phyloP scores from a whole-genome alignment of 30 jellyfish, hydroid and myxozoan genomes.

The Cassiopea andromeda region DNA sequence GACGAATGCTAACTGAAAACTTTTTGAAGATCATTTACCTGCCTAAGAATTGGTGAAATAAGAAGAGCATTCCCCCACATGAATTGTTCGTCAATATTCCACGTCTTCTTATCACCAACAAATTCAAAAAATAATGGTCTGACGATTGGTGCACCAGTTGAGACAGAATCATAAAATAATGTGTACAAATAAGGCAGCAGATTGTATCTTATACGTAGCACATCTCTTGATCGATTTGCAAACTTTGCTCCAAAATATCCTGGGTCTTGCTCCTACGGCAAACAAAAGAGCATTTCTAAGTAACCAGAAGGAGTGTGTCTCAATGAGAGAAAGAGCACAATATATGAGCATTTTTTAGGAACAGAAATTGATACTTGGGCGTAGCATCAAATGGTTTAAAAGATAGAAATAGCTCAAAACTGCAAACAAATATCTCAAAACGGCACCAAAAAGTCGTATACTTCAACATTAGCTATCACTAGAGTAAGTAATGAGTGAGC shows the following conservation, averaged over 20 bases:
- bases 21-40: constrained; percentile 83
- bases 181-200: constrained; percentile 91
- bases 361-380: too few species aligned
- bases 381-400: too few species aligned
- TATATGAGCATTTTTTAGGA: too few species aligned
- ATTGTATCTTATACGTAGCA: constrained; percentile 68
- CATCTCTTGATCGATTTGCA: constrained; percentile 65
- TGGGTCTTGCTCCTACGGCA: constrained; percentile 90
- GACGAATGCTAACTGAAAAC: too few species aligned
- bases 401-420: too few species aligned
- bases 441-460: too few species aligned
- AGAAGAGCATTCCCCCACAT: constrained; percentile 90
- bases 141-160: constrained; percentile 82
- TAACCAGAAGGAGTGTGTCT: too few species aligned
- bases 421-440: too few species aligned
- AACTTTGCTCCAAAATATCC: constrained; percentile 82
- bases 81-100: constrained; percentile 82
- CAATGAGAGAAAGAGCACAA: too few species aligned
- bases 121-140: constrained; percentile 86
- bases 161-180: constrained; percentile 69
- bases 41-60: constrained; percentile 81
- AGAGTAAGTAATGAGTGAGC: neutral
- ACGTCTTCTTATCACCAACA: constrained; percentile 57
- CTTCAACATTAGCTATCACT: too few species aligned
- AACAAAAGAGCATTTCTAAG: too few species aligned